Evolutionary conservation across 2,888 invertebrate species (phyloP), one percentile per base, ranked within the genome.

Genomic region (Dysmachus trigonus): DNA sequence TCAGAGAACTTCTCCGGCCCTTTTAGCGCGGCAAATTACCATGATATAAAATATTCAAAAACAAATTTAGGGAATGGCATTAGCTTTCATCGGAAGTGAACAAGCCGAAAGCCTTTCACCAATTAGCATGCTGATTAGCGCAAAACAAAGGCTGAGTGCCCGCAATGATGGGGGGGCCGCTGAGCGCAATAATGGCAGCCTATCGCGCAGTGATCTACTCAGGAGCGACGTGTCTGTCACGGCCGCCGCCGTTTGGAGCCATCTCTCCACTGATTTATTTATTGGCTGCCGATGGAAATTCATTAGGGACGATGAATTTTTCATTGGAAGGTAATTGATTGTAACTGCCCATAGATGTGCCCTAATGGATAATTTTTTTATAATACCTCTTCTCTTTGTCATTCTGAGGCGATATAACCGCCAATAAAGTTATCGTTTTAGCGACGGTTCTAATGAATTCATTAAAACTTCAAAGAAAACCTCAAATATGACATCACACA

Each of bases 221-320:
- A n/a, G n/a, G n/a, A n/a, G n/a, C n/a, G n/a, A n/a, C n/a, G n/a
- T n/a, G n/a, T n/a, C n/a, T n/a, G 35, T 8, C 51, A 30, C 5
- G 18, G 47, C 22, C 71, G 2, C 47, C 47, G 41, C 13, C 53
- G 22, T 53, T 53, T n/a, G 22, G n/a, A 81, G 41, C 31, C 41
- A 84, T 53, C 83, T 53, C 83, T 47, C 15, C 18, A 1, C 15
- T 77, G 77, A 77, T 47, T 77, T 77, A 77, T 77, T 30, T 77
- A 77, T 77, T 51, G 27, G 47, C 13, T 27, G 30, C 30, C 47
- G 30, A 77, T 47, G 27, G 77, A 77, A 77, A 41, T 77, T 77
- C 77, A 77, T 77, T 77, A 30, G 77, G 0, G 27, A 47, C 15
- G 27, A 77, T 77, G 30, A 77, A 77, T 77, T 77, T 77, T 77